phyloP scores from a whole-genome alignment of 2,888 invertebrate genomes.

The Eilema caniola region DNA sequence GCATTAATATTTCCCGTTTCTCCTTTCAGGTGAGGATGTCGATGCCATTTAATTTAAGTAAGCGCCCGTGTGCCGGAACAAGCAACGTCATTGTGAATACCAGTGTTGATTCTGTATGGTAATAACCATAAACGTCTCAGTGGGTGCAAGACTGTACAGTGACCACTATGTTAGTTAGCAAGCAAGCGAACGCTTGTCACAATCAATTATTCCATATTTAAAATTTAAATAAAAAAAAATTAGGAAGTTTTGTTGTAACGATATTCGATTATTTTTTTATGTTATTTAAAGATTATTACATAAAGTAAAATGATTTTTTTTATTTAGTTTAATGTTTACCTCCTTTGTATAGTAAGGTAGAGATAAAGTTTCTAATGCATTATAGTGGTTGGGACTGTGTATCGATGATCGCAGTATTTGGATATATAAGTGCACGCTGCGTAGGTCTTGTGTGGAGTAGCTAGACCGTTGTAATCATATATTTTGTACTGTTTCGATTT shows the following conservation, averaged over 20 bases:
- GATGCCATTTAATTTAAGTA: slow-evolving; percentile 86
- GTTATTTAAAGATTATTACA: slow-evolving; percentile 83
- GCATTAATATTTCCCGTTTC: slow-evolving; percentile 10
- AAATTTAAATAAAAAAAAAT: slow-evolving; percentile 61
- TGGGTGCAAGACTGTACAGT: slow-evolving; percentile 54
- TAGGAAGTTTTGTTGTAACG: slow-evolving; percentile 81
- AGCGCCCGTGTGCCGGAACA: slow-evolving; percentile 77
- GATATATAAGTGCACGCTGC: slow-evolving; percentile 61
- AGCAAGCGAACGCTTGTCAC: slow-evolving; percentile 60
- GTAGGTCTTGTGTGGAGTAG: slow-evolving; percentile 52
- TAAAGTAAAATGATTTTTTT: slow-evolving; percentile 79
- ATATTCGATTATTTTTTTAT: slow-evolving; percentile 84
- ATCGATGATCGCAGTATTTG: slow-evolving; percentile 50
- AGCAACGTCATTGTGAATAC: slow-evolving; percentile 69
- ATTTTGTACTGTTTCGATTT: slow-evolving; percentile 12
- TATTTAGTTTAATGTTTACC: slow-evolving; percentile 79
- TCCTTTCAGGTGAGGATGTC: slow-evolving; percentile 80
- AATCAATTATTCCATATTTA: slow-evolving; percentile 85
- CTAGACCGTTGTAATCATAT: slow-evolving; percentile 45
- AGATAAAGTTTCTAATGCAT: slow-evolving; percentile 70
- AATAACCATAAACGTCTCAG: slow-evolving; percentile 50
- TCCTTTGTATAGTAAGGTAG: slow-evolving; percentile 75
- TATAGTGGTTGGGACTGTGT: slow-evolving; percentile 64
- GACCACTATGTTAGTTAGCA: slow-evolving; percentile 68
- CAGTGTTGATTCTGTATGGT: slow-evolving; percentile 67